phyloP scores from a whole-genome alignment of 92 coral and sea anemone species.

The Zoanthus sociatus region DNA sequence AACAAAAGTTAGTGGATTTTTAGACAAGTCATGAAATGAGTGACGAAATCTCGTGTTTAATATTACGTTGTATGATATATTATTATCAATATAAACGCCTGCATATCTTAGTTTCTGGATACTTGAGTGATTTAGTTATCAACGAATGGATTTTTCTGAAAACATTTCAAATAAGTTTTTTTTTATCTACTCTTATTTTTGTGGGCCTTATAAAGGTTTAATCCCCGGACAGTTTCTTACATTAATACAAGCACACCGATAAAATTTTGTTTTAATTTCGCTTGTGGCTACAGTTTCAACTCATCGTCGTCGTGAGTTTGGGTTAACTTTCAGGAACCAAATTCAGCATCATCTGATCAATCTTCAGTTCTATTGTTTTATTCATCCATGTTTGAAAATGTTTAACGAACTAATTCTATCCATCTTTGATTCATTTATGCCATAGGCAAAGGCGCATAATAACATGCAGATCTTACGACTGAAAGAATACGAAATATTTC shows the following conservation, averaged over 20 bases:
- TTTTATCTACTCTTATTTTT: background rate
- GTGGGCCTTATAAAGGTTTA: background rate
- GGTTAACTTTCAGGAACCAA: background rate
- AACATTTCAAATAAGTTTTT: background rate
- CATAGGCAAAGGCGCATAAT: background rate
- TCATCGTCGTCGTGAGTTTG: background rate
- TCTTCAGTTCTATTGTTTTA: too few species aligned
- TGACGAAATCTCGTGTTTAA: background rate
- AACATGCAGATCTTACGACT: background rate
- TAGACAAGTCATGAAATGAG: conserved; percentile 4
- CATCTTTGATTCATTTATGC: background rate
- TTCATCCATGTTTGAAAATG: background rate
- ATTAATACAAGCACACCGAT: background rate
- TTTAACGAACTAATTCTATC: background rate
- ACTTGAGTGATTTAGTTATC: background rate
- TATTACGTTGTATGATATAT: background rate
- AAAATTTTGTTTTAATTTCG: background rate
- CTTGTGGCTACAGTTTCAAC: background rate
- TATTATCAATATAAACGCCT: conserved; percentile 20
- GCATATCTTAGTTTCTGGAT: conserved; percentile 31
- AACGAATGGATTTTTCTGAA: conserved; percentile 2
- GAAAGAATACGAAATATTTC: background rate
- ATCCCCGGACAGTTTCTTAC: background rate
- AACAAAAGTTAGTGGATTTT: conserved; percentile 8
- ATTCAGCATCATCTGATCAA: too few species aligned